phyloP scores from a whole-genome alignment of 2,113 vertebrate species.

The Phalacrocorax brasilianus region DNA sequence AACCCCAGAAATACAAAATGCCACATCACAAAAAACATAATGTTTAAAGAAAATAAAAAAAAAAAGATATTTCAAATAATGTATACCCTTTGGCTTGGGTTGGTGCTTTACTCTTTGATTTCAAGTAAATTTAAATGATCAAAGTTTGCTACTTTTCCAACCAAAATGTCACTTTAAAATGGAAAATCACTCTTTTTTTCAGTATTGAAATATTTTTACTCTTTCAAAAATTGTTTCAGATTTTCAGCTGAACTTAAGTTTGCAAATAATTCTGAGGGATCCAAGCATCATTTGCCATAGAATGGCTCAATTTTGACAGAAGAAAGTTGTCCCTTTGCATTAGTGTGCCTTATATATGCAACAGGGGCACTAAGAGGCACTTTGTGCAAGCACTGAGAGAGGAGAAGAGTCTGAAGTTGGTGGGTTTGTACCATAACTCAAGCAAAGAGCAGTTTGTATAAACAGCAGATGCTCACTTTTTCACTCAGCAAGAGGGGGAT shows the following conservation, averaged over 20 bases:
- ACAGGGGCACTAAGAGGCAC: neutral
- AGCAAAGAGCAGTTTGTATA: neutral
- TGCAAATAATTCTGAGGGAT: neutral
- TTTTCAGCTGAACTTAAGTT: neutral
- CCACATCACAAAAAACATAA: neutral
- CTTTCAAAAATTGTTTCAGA: neutral
- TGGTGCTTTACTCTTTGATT: neutral
- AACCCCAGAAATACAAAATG: neutral
- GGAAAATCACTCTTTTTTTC: neutral
- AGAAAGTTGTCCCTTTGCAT: neutral
- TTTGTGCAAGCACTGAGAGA: neutral
- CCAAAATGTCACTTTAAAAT: neutral
- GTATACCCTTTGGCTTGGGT: neutral
- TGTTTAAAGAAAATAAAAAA: neutral
- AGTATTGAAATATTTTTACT: neutral
- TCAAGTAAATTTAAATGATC: neutral
- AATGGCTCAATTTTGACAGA: neutral
- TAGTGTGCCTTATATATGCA: neutral
- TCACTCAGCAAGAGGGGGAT: neutral
- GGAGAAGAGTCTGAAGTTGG: neutral
- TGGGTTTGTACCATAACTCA: neutral
- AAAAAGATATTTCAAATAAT: neutral
- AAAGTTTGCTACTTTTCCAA: neutral
- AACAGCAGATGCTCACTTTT: slow-evolving; percentile 1
- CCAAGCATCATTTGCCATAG: neutral